Percentiles rank a stretch among this genome's conserved stretches.
These are phyloP conservation scores for Drosophila subpulchrella DNA, from an alignment of 1,140 invertebrate species.

Conservation along the genomic window DNA sequence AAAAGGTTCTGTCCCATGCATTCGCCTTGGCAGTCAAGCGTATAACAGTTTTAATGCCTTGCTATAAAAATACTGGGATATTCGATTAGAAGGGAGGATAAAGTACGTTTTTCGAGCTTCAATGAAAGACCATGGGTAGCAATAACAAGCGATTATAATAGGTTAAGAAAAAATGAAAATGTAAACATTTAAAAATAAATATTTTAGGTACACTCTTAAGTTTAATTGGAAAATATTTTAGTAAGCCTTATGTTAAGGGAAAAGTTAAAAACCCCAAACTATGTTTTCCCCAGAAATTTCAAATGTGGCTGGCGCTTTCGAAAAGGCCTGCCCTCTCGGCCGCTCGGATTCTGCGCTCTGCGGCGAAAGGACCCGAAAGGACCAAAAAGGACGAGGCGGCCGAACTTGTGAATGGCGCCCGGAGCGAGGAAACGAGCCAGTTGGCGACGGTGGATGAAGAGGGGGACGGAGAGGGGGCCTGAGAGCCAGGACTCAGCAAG, in stretches of 20 bases:
- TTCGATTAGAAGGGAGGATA: background rate
- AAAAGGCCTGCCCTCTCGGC: conserved; percentile 24
- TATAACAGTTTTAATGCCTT: conserved; percentile 57
- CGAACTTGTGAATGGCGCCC: conserved; percentile 48
- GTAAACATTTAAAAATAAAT: background rate
- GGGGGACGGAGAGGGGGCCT: conserved; percentile 38
- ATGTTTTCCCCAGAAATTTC: conserved; percentile 16
- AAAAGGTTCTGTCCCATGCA: background rate
- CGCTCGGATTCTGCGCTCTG: conserved; percentile 64
- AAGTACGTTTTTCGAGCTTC: conserved; percentile 29
- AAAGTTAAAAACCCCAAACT: background rate
- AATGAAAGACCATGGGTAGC: too few relatives aligned
- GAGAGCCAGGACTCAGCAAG: conserved; percentile 35
- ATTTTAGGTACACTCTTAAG: background rate
- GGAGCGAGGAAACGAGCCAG: conserved; percentile 51
- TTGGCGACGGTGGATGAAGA: conserved; percentile 5
- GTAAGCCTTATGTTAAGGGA: background rate
- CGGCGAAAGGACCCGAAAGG: conserved; percentile 42
- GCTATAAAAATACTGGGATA: conserved; percentile 70
- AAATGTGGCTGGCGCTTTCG: conserved; percentile 41
- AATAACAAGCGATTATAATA: background rate
- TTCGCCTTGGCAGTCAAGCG: background rate
- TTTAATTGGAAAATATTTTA: background rate
- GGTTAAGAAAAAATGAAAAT: background rate
- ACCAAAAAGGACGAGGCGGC: conserved; percentile 30